Percentiles rank a stretch among this genome's conserved stretches.
phyloP scores from a whole-genome alignment of 2,797 vertebrate genomes.

The Chelonia mydas region DNA sequence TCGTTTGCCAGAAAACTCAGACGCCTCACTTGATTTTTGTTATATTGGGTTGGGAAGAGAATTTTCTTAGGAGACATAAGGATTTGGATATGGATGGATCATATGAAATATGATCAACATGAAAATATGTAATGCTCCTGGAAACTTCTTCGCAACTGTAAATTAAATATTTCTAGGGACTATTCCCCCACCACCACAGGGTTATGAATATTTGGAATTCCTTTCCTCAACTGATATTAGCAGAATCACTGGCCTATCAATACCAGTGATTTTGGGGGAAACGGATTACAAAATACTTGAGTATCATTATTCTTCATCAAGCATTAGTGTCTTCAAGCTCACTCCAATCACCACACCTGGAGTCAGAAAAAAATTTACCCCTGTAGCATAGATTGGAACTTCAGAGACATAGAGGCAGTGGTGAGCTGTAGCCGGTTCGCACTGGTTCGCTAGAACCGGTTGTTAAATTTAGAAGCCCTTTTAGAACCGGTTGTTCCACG shows the following conservation, averaged over 20 bases:
- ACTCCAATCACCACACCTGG: not conserved
- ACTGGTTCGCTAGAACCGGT: too few species aligned
- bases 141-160: not conserved
- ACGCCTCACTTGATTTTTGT: not conserved
- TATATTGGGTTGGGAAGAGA: not conserved
- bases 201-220: not conserved
- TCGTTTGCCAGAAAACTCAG: not conserved
- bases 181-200: not conserved
- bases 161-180: not conserved
- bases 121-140: not conserved
- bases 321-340: not conserved
- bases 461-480: too few species aligned
- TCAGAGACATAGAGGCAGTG: not conserved
- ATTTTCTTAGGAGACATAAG: not conserved
- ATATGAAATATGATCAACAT: too few species aligned
- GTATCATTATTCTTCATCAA: not conserved
- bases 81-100: not conserved
- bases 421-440: too few species aligned
- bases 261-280: not conserved
- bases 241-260: not conserved
- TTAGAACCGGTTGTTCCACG: too few species aligned
- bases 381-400: not conserved
- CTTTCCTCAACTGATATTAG: not conserved
- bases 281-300: constrained; percentile 9
- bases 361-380: not conserved